Evolutionary conservation across 2,113 vertebrate species (phyloP).

Genomic region (Galeopterus variegatus): DNA sequence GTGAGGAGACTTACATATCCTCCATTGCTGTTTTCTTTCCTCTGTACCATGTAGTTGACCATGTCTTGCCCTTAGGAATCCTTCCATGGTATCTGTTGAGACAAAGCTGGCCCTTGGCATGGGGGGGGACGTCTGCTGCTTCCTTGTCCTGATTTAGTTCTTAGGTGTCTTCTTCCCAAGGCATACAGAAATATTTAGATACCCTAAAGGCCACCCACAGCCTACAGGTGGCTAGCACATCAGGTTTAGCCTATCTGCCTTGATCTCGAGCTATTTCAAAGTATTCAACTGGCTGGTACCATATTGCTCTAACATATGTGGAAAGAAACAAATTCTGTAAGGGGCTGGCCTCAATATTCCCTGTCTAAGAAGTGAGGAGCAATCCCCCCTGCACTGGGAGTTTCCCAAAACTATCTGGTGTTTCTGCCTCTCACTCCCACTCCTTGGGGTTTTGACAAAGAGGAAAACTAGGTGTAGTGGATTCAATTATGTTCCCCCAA

Average conservation of each 20-base stretch:
- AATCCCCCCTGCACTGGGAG: not conserved
- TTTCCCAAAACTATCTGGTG: not conserved
- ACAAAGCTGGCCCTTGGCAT: not conserved
- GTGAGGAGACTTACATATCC: not conserved
- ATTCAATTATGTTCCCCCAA: too few species aligned
- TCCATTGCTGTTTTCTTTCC: not conserved
- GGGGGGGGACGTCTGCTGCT: not conserved
- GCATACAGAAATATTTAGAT: not conserved
- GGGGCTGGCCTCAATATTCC: not conserved
- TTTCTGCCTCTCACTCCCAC: conserved; percentile 25
- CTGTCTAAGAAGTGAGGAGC: not conserved
- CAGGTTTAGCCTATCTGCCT: not conserved
- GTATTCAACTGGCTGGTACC: not conserved
- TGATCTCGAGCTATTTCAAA: not conserved
- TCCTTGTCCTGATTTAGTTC: not conserved
- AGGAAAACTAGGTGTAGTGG: not conserved
- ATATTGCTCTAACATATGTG: not conserved
- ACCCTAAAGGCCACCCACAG: not conserved
- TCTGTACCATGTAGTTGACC: not conserved
- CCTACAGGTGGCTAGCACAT: not conserved
- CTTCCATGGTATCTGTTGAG: not conserved
- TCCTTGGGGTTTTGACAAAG: not conserved
- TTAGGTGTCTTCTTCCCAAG: not conserved
- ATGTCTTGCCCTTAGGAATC: not conserved
- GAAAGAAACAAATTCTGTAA: not conserved